Base-by-base conservation (phyloP, 2,797 vertebrate species). In the Myotis vivesi region DNA sequence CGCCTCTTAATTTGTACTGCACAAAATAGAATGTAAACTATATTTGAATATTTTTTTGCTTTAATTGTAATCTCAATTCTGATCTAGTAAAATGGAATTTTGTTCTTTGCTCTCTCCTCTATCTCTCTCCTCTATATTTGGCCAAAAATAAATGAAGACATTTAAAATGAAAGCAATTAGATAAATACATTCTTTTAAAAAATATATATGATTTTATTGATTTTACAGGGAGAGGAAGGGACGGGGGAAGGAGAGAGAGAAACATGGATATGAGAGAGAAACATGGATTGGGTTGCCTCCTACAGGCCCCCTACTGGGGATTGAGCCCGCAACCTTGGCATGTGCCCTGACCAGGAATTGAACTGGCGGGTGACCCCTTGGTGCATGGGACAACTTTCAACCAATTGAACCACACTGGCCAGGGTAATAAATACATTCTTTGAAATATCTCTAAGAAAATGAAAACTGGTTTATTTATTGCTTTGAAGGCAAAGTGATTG, bases 391-490 rank as follows among this genome's bases (percentile, higher is more conserved):
- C 28, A 62, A 2, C 64, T n/a, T n/a, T 33, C 30, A 33, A 4
- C 64, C 17, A 33, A 16, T 19, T 6, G 62, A 66, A 9, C 62
- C 64, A 66, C 64, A 19, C 16, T 33, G 64, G 64, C 64, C 64
- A 8, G 62, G 64, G n/a, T 7, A 57, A 68, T 93, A 92, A 83
- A 20, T 77, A 57, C 88, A 72, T 94, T 81, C 6, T 90, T 97
- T 86, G 72, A 94, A 87, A 46, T 89, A 89, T 4, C 57, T 76
- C 38, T 93, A 94, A 95, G n/a, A 82, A 89, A 88, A 75, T 68
- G 38, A 95, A 94, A 95, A 33, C 23, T 90, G 17, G 22, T 77
- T 94, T 51, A 55, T 86, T n/a, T 93, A 41, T 95, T 97, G 79
- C 68, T 92, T 95, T 84, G 55, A 95, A 94, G 72, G 83, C 89